These are phyloP conservation scores for Oasisia sp. DNA, from an alignment of 2,888 invertebrate genomes.

Conservation along the genomic window DNA sequence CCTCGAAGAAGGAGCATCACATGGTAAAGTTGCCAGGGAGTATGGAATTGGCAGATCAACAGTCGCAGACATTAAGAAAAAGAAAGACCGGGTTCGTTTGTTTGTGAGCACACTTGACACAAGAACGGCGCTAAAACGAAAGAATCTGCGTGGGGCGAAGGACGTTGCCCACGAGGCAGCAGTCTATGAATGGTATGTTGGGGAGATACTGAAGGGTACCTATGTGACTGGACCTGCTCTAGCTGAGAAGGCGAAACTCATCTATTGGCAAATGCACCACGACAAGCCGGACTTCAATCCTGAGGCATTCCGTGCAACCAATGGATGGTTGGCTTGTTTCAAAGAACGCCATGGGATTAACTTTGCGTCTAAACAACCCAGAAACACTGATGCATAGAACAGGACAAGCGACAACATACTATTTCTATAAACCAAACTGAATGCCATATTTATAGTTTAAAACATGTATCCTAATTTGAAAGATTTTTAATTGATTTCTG, in stretches of 20 bases:
- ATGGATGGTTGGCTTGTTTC: neutral
- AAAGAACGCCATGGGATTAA: slow-evolving; percentile 1
- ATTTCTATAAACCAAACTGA: neutral
- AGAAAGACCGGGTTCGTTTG: neutral
- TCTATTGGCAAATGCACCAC: slow-evolving; percentile 3
- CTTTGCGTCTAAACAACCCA: neutral
- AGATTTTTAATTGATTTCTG: neutral
- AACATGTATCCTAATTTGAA: neutral
- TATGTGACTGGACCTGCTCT: neutral
- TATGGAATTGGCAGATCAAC: slow-evolving; percentile 13
- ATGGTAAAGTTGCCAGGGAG: neutral
- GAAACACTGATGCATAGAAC: neutral
- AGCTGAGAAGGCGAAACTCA: neutral
- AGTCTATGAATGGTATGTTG: neutral
- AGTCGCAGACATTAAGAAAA: slow-evolving; percentile 6
- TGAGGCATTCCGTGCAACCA: slow-evolving; percentile 3
- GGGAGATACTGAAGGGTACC: neutral
- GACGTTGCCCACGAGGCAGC: neutral
- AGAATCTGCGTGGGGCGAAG: neutral
- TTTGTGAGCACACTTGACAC: slow-evolving; percentile 3
- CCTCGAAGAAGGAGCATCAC: neutral
- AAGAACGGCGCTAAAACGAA: neutral
- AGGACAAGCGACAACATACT: neutral
- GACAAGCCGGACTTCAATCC: neutral
- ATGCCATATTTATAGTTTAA: neutral